Base-by-base conservation (phyloP, 1,140 invertebrate genomes). In the Euura saliciscinereae region DNA sequence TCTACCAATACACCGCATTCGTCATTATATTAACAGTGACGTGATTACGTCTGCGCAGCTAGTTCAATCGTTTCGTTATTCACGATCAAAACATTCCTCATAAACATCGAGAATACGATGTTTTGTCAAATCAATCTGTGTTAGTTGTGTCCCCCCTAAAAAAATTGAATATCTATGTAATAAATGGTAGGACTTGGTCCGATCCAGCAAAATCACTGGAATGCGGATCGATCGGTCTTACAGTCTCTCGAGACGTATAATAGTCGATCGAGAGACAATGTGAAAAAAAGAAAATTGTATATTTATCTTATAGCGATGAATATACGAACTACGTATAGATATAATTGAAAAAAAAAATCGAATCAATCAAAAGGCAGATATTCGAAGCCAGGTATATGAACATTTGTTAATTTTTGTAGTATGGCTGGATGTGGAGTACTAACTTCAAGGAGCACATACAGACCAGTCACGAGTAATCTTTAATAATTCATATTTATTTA, bases 381-480 rank as follows among this genome's bases (percentile, higher is more conserved):
- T 28, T 28, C 28, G 28, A 59, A 59, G 13, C 51, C 8, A 59
- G 51, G 51, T 59, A 59, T n/a, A 59, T 80, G 77, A 86, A 84
- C 74, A 79, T 84, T 71, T 85, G 80, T 87, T 83, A 81, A 86
- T 85, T 86, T 86, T 87, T 86, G 80, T 87, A 95, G 94, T 95
- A 94, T 92, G 94, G 94, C 91, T 97, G 95, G 95, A 95, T 94
- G 91, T 94, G 94, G 93, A 96, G 94, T 92, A 91, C 94, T 90
- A 93, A 96, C 94, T 97, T 97, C 95, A 95, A 93, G 92, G 94
- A 96, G 92, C 94, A 94, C 89, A 95, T 97, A 90, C 86, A 86
- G 82, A 89, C 89, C 83, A 88, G 88, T 87, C 88, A 94, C 91
- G 91, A 92, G 91, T 92, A 92, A 91, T 87, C 78, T 84, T 85